Evolutionary conservation across 2,888 invertebrate species (phyloP).

Genomic region (Hydrotaea diabolus): DNA sequence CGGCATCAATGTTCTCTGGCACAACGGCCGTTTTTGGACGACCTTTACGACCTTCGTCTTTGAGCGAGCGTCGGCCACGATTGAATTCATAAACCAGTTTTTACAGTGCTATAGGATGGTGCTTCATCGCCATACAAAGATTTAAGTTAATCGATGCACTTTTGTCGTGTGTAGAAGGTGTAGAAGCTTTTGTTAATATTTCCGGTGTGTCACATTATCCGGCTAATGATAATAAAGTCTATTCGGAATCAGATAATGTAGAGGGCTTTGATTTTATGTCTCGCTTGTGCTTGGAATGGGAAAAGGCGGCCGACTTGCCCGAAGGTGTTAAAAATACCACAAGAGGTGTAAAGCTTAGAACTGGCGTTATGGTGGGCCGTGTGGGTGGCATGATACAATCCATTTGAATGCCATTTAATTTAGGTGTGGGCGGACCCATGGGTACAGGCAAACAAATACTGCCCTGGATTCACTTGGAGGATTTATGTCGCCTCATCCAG

Average conservation of each 20-base stretch:
- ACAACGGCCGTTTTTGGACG: too few relatives aligned
- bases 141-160: too few relatives aligned
- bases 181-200: conserved; percentile 89
- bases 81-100: too few relatives aligned
- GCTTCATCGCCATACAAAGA: too few relatives aligned
- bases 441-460: conserved; percentile 91
- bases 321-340: conserved; percentile 73
- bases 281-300: conserved; percentile 92
- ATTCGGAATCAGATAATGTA: conserved; percentile 88
- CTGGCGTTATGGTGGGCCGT: conserved; percentile 93
- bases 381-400: conserved; percentile 94
- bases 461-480: conserved; percentile 97
- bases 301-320: conserved; percentile 88
- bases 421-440: conserved; percentile 91
- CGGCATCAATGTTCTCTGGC: too few relatives aligned
- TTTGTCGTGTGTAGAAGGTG: too few relatives aligned
- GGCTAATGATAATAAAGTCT: conserved; percentile 84
- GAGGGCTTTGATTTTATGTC: conserved; percentile 88
- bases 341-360: conserved; percentile 85
- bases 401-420: conserved; percentile 90
- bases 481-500: conserved; percentile 86
- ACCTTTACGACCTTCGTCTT: too few relatives aligned
- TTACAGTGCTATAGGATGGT: too few relatives aligned
- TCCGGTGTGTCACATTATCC: conserved; percentile 96
- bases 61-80: too few relatives aligned